phyloP scores from a whole-genome alignment of 2,113 vertebrate genomes.

The Lycaon pictus region DNA sequence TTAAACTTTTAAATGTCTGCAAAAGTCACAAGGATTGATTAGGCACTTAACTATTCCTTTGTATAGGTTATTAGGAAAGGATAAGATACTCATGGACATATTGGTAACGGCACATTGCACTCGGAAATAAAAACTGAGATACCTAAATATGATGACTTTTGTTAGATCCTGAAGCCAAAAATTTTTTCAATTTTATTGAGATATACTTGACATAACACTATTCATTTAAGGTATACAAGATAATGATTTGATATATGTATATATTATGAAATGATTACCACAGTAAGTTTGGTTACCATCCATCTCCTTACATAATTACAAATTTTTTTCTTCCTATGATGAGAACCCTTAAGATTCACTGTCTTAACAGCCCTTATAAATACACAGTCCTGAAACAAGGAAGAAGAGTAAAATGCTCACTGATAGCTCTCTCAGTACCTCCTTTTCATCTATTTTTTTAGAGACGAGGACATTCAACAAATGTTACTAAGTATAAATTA shows the following conservation, averaged over 20 bases:
- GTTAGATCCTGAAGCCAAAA: neutral
- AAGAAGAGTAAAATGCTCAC: neutral
- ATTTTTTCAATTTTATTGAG: neutral
- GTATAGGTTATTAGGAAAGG: conserved; percentile 28
- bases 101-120: neutral
- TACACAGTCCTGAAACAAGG: neutral
- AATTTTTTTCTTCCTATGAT: neutral
- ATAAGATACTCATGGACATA: conserved; percentile 5
- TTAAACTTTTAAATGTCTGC: conserved; percentile 3
- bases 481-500: conserved; percentile 15
- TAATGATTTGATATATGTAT: neutral
- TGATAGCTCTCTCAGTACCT: neutral
- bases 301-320: neutral
- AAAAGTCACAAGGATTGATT: neutral
- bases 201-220: neutral
- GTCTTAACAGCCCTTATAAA: neutral
- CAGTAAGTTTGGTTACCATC: neutral
- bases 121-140: conserved; percentile 32
- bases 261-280: neutral
- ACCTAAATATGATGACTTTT: neutral
- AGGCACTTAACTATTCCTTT: neutral
- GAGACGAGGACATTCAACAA: conserved; percentile 1
- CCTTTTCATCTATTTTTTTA: neutral
- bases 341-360: neutral
- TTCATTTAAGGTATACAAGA: neutral